Base-by-base conservation (phyloP, 1,140 invertebrate species). In the Ostrea denselamellosa region DNA sequence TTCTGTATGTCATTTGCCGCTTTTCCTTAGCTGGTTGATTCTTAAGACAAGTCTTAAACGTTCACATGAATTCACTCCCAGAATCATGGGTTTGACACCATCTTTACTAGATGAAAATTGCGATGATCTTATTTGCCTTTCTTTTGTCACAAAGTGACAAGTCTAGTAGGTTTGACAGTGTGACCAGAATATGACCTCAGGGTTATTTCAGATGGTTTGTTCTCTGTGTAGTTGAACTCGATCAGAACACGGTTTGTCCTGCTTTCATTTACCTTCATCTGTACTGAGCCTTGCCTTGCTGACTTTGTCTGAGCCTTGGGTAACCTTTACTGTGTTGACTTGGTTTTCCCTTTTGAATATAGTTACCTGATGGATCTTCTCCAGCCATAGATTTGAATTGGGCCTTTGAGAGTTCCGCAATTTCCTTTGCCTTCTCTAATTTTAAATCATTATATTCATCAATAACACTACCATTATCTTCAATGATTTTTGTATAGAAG, bases 11-110 rank as follows among this genome's bases (percentile, higher is more conserved):
- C n/a, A 54, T 44, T 51, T 17, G 54, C 28, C 17, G 44, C 56
- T 28, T 4, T n/a, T 28, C 9, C 84, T 19, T 19, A 87, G 56
- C 5, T 53, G 12, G 28, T 85, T 19, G 2, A 77, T n/a, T 56
- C 65, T 25, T 62, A 58, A 8, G 5, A 88, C 84, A 25, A 88
- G 65, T 14, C 65, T n/a, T 19, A 88, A 14, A 2, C 25, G 17
- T 19, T 58, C 53, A 82, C 68, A 85, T 22, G 58, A 53, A 25
- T 85, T 88, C 28, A 77, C 25, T 25, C 84, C 87, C n/a, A 88
- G 68, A 52, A 88, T n/a, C n/a, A n/a, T 77, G 0, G 87, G 52
- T 51, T 14, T 85, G 22, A 85, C 83, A 58, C 25, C 25, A 8
- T 14, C n/a, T 22, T 85, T 34, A 85, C 85, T 7, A 85, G 19